Percentiles rank a stretch among this genome's conserved stretches.
phyloP scores from a whole-genome alignment of 2,797 vertebrate genomes.

The Mallotus villosus region DNA sequence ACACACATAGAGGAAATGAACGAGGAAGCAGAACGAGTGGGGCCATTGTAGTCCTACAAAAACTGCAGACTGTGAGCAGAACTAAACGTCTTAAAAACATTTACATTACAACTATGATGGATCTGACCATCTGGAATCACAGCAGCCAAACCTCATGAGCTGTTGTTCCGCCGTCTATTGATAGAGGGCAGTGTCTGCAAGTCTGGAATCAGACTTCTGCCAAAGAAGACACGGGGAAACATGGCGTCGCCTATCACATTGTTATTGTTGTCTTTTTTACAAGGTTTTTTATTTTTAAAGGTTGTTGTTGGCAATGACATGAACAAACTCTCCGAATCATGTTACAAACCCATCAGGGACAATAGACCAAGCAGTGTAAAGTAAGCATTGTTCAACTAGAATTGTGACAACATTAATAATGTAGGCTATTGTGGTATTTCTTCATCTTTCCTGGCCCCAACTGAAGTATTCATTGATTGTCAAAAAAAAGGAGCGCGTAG shows the following conservation, averaged over 20 bases:
- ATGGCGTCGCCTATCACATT: slow-evolving; percentile 52
- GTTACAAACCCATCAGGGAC: slow-evolving; percentile 67
- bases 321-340: slow-evolving; percentile 39
- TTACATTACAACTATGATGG: background rate
- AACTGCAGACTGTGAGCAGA: background rate
- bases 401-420: background rate
- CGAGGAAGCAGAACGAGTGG: background rate
- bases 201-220: background rate
- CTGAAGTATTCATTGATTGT: background rate
- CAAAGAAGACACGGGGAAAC: slow-evolving; percentile 27
- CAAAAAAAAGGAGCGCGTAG: background rate
- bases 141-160: background rate
- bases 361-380: slow-evolving; percentile 50
- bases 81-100: background rate
- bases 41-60: background rate
- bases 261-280: slow-evolving; percentile 20
- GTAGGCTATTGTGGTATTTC: background rate
- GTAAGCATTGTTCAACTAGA: slow-evolving; percentile 38
- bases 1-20: background rate
- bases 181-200: background rate
- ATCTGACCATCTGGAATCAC: background rate
- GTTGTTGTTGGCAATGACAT: background rate
- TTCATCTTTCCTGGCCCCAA: background rate
- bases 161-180: background rate
- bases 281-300: slow-evolving; percentile 19